Percentiles rank a stretch among this genome's conserved stretches.
Conservation (phyloP, 2,888 invertebrate genomes). For the Gryllus longicercus region DNA sequence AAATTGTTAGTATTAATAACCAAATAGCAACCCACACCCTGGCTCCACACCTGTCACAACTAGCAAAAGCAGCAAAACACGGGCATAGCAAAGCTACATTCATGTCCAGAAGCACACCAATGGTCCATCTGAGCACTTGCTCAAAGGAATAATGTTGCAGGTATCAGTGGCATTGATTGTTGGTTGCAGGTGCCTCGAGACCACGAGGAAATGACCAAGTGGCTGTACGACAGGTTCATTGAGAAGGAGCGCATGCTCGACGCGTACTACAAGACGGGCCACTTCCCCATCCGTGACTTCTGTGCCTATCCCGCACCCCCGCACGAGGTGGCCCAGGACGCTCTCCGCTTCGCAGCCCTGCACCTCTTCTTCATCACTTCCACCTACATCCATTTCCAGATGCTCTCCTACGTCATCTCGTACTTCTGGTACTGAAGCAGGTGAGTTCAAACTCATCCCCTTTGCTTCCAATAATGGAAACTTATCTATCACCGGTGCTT, state of each 20-base stretch:
- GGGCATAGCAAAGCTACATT: too few relatives aligned
- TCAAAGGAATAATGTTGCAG: too few relatives aligned
- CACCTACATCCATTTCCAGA: slow-evolving; percentile 67
- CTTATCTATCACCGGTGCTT: too few relatives aligned
- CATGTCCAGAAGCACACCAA: too few relatives aligned
- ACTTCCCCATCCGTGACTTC: slow-evolving; percentile 55
- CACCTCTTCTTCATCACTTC: slow-evolving; percentile 78
- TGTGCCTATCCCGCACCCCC: slow-evolving; percentile 53
- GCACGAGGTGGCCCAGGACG: slow-evolving; percentile 68
- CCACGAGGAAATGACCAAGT: slow-evolving; percentile 72
- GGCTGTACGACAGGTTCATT: slow-evolving; percentile 83
- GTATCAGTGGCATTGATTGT: background rate
- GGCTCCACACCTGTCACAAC: too few relatives aligned
- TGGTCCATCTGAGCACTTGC: too few relatives aligned
- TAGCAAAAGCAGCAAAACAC: too few relatives aligned
- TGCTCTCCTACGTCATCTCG: slow-evolving; percentile 52
- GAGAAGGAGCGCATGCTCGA: slow-evolving; percentile 87
- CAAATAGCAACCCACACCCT: too few relatives aligned
- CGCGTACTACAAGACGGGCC: slow-evolving; percentile 75
- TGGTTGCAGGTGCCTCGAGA: slow-evolving; percentile 67
- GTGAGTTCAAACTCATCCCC: background rate
- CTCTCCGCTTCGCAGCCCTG: slow-evolving; percentile 67
- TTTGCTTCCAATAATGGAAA: too few relatives aligned
- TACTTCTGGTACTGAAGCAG: slow-evolving; percentile 45
- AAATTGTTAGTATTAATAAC: too few relatives aligned